Evolutionary conservation across 2,888 invertebrate genomes (phyloP).

Genomic region (Margaritifera margaritifera): DNA sequence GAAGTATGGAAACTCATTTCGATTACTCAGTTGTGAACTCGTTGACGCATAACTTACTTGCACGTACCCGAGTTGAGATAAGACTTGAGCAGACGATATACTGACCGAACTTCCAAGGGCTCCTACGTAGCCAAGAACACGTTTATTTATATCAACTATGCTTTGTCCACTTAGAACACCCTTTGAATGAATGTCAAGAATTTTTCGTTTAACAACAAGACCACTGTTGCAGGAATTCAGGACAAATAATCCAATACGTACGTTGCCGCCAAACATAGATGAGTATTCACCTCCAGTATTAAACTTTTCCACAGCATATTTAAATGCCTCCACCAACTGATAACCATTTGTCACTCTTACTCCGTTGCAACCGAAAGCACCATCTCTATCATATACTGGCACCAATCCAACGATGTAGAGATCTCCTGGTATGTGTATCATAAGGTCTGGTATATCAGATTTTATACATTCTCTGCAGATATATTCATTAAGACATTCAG

Average conservation of each 20-base stretch:
- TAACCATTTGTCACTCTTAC: not conserved
- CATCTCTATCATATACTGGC: not conserved
- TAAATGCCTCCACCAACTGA: not conserved
- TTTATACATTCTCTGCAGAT: constrained; percentile 27
- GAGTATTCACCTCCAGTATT: not conserved
- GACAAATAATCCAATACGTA: not conserved
- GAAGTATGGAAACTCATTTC: not conserved
- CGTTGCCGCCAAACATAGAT: not conserved
- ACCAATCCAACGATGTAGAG: not conserved
- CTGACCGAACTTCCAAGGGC: not conserved
- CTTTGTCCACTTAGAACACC: not conserved
- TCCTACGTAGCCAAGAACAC: constrained; percentile 1
- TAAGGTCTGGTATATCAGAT: not conserved
- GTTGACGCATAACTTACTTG: constrained; percentile 1
- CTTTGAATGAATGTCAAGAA: not conserved
- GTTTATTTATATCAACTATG: not conserved
- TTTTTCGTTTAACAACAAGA: not conserved
- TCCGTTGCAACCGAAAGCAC: not conserved
- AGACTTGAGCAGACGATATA: not conserved
- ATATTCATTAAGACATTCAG: constrained; percentile 14
- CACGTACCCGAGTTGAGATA: not conserved
- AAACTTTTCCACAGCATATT: not conserved
- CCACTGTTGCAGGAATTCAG: not conserved
- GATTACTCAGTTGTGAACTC: not conserved
- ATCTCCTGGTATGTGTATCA: not conserved